A percentile compares a stretch with the other conserved stretches of the same genome.
These are phyloP conservation scores for Teinopalpus imperialis DNA, from an alignment of 2,888 invertebrate genomes.

Conservation along the genomic window DNA sequence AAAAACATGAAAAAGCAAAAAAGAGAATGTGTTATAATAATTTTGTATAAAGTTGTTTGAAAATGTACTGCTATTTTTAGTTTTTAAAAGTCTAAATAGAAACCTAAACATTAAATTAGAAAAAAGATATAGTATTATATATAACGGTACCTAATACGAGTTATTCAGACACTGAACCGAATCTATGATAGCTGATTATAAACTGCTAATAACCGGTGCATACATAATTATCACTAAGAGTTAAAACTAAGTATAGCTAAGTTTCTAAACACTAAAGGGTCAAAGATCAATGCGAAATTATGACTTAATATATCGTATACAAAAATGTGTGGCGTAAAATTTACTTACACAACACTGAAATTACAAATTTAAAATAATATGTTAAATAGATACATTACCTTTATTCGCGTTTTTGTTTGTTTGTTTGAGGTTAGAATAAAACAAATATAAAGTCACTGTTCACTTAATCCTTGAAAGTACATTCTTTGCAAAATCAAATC, in stretches of 20 bases:
- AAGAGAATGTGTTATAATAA: too few species aligned
- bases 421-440: conserved; percentile 38
- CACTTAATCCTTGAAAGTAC: conserved; percentile 23
- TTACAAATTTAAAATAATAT: too few species aligned
- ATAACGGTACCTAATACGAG: too few species aligned
- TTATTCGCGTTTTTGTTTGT: conserved; percentile 28
- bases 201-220: conserved; percentile 19
- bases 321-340: too few species aligned
- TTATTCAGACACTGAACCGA: conserved; percentile 5
- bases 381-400: conserved; percentile 7
- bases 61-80: too few species aligned
- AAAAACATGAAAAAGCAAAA: not conserved
- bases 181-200: conserved; percentile 4
- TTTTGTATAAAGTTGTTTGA: too few species aligned
- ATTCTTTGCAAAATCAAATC: conserved; percentile 20
- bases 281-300: conserved; percentile 15
- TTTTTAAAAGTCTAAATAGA: too few species aligned
- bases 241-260: conserved; percentile 19
- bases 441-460: conserved; percentile 22
- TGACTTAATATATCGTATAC: not conserved
- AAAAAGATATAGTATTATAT: too few species aligned
- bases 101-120: too few species aligned
- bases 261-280: conserved; percentile 15
- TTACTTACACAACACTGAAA: too few species aligned
- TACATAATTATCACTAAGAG: conserved; percentile 15